A percentile compares a stretch with the other conserved stretches of the same genome.
Evolutionary conservation across 2,113 vertebrate genomes (phyloP).

Genomic region (Notarius quadriscutis): DNA sequence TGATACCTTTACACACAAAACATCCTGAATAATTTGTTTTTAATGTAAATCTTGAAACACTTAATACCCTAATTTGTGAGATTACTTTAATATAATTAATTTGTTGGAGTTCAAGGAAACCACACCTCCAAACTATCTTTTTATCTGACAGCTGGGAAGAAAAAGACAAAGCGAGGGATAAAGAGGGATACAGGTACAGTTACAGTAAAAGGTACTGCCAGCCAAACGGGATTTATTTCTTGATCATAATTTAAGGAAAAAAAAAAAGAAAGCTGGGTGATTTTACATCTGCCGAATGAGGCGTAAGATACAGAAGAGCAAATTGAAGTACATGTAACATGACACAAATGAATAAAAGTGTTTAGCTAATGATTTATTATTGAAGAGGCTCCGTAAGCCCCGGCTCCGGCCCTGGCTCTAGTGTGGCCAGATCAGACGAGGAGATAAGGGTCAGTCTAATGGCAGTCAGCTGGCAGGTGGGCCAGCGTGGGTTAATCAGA

Average conservation of each 20-base stretch:
- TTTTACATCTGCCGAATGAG: slow-evolving; percentile 48
- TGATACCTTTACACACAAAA: neutral
- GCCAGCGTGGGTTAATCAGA: slow-evolving; percentile 75
- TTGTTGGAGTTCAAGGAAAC: neutral
- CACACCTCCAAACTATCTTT: neutral
- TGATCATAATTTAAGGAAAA: slow-evolving; percentile 20
- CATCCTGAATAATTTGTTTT: neutral
- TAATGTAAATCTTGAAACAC: neutral
- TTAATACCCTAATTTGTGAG: neutral
- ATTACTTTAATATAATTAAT: neutral
- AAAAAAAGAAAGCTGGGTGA: slow-evolving; percentile 44
- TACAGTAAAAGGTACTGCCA: neutral
- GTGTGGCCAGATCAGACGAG: slow-evolving; percentile 73
- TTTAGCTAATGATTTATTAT: slow-evolving; percentile 83
- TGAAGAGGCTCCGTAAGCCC: slow-evolving; percentile 71
- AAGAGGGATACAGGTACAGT: slow-evolving; percentile 5
- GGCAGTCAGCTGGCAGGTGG: slow-evolving; percentile 80
- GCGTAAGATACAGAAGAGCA: slow-evolving; percentile 69
- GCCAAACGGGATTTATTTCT: slow-evolving; percentile 5
- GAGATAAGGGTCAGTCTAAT: slow-evolving; percentile 76
- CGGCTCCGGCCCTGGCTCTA: slow-evolving; percentile 62
- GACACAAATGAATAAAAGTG: slow-evolving; percentile 81
- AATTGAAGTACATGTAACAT: slow-evolving; percentile 78
- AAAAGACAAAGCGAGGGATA: neutral
- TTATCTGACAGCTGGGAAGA: neutral